These are phyloP conservation scores for Phymatocera aterrima DNA, from an alignment of 2,888 invertebrate genomes.

Conservation along the genomic window DNA sequence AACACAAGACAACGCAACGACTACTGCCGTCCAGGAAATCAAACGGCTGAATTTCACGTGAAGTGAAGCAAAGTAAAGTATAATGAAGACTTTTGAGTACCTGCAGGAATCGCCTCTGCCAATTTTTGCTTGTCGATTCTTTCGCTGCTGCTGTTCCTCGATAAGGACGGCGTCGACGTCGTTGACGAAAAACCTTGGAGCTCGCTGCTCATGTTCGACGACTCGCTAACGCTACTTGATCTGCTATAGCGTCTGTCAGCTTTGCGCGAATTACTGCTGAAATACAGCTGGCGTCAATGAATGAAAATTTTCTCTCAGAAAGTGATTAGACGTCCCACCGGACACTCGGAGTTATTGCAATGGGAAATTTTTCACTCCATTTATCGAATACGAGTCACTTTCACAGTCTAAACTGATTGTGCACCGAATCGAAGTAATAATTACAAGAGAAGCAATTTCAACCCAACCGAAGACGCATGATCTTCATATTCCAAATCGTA, in stretches of 20 bases:
- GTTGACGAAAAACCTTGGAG: slow-evolving; percentile 68
- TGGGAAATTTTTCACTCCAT: neutral
- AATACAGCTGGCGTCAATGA: neutral
- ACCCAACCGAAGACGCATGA: neutral
- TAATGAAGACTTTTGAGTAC: slow-evolving; percentile 47
- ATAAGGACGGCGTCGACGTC: slow-evolving; percentile 76
- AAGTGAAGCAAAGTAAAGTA: neutral
- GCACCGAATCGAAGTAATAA: neutral
- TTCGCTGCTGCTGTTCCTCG: slow-evolving; percentile 72
- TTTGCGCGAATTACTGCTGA: slow-evolving; percentile 67
- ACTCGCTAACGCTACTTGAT: slow-evolving; percentile 72
- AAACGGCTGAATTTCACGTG: neutral
- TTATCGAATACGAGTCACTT: neutral
- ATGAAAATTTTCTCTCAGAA: neutral
- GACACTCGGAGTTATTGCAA: neutral
- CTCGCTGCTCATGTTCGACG: slow-evolving; percentile 71
- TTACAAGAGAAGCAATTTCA: neutral
- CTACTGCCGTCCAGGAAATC: too few species aligned
- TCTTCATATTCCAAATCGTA: neutral
- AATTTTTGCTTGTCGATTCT: slow-evolving; percentile 65
- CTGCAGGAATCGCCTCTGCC: slow-evolving; percentile 55
- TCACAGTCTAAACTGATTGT: neutral
- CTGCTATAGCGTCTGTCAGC: slow-evolving; percentile 69
- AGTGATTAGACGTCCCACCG: neutral
- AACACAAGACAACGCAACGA: slow-evolving; percentile 1